phyloP scores from a whole-genome alignment of 2,797 vertebrate species.

The Chanos chanos region DNA sequence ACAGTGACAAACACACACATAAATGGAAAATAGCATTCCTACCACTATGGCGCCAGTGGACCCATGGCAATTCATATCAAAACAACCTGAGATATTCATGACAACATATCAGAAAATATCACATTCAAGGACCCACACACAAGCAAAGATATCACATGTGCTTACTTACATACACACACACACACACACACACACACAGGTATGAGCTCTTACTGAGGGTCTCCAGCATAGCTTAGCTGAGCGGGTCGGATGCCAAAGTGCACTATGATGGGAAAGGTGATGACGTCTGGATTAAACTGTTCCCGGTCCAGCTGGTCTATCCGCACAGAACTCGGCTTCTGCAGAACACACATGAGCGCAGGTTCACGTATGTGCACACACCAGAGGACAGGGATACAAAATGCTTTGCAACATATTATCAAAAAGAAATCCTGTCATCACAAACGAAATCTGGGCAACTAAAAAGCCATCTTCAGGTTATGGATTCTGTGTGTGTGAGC shows the following conservation, averaged over 20 bases:
- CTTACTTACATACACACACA: not conserved
- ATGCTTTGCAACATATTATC: too few species aligned
- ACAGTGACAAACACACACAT: too few species aligned
- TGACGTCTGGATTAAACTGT: slow-evolving; percentile 97
- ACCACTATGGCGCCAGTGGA: too few species aligned
- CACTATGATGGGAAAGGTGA: slow-evolving; percentile 98
- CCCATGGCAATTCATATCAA: too few species aligned
- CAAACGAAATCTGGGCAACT: too few species aligned
- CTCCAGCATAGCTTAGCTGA: slow-evolving; percentile 97
- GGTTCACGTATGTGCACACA: not conserved
- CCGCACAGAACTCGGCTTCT: slow-evolving; percentile 98
- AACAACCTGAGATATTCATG: too few species aligned
- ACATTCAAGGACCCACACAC: not conserved
- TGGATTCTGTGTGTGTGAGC: not conserved
- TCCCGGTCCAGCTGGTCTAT: slow-evolving; percentile 98
- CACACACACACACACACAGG: not conserved
- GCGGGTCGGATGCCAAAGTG: slow-evolving; percentile 97
- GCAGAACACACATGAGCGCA: slow-evolving; percentile 27
- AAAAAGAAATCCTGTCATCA: too few species aligned
- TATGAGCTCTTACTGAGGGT: slow-evolving; percentile 90
- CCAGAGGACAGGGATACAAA: too few species aligned
- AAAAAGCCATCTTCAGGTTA: too few species aligned
- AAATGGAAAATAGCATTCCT: too few species aligned
- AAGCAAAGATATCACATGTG: not conserved
- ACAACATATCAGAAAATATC: too few species aligned